Evolutionary conservation across 2,113 vertebrate genomes (phyloP), one percentile per base, ranked within the genome.

Genomic region (Syrmaticus mikado): DNA sequence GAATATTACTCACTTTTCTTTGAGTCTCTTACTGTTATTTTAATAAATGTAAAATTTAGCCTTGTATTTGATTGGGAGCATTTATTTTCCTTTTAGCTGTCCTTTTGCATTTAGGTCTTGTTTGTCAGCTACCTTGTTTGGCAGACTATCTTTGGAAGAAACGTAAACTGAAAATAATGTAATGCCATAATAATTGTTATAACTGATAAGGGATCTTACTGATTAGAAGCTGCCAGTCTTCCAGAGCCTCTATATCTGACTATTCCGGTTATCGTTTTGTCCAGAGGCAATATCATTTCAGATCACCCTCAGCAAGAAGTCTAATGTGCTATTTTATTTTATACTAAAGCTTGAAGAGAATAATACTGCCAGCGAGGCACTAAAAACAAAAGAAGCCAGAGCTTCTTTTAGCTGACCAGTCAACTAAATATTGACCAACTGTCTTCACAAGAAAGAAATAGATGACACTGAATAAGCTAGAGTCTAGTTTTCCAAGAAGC

Each of bases 401-500:
- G 91, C 95, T 97, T 82, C 96, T 97, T 98, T 97, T 96, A 97
- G 94, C 97, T 97, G 97, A 95, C 96, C 72, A 78, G 96, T 97
- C 97, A 97, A 91, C 97, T 97, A 94, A 96, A 89, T 98, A 98
- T 98, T 98, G 98, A 98, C 97, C 97, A 97, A n/a, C 97, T 98
- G 98, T 98, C 98, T 98, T 97, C 94, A 85, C 74, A 79, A 97
- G 96, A 98, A 96, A 98, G 93, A 98, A 98, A 98, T 97, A 97
- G 96, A 97, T 98, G 94, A 97, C 93, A 88, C 96, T 96, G 97
- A 98, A 97, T 98, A 98, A 98, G 96, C 85, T 89, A 79, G 97
- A 97, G 94, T 98, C 97, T 97, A 97, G 97, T 98, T 98, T 98
- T 98, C 97, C 97, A 98, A 98, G 97, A 97, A 97, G 97, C 96